phyloP scores from a whole-genome alignment of 2,113 vertebrate genomes.

The Microtus montanus region DNA sequence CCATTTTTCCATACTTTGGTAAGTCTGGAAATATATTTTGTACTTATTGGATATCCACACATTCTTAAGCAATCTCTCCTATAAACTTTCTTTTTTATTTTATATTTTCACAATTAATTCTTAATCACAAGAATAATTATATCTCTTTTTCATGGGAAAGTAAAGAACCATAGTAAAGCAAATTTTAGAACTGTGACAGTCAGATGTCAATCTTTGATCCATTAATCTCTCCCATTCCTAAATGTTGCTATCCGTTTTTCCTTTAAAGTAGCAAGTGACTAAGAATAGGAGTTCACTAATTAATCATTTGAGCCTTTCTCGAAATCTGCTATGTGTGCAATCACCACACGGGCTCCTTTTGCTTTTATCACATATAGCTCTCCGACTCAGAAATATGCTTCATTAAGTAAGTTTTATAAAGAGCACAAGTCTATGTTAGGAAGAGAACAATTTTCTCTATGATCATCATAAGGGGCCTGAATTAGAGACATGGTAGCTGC shows the following conservation, averaged over 20 bases:
- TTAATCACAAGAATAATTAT: background rate
- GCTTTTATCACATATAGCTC: too few species aligned
- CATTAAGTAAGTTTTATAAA: too few species aligned
- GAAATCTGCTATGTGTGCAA: too few species aligned
- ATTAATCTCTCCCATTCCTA: constrained; percentile 4
- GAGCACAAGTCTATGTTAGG: too few species aligned
- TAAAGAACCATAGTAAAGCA: background rate
- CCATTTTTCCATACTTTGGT: too few species aligned
- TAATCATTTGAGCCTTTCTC: constrained; percentile 23
- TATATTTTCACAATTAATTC: background rate
- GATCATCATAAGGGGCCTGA: too few species aligned
- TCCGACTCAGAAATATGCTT: too few species aligned
- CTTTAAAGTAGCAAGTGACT: background rate
- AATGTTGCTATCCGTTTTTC: background rate
- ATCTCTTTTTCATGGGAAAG: background rate
- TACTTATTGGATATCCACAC: background rate
- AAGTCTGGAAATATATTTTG: background rate
- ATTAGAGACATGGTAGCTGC: too few species aligned
- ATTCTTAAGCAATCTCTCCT: background rate
- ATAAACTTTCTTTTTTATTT: background rate
- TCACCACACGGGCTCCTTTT: too few species aligned
- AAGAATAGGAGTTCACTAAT: constrained; percentile 47
- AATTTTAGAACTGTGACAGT: background rate
- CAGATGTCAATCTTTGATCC: background rate
- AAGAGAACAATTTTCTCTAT: too few species aligned